Percentiles rank a stretch among this genome's conserved stretches.
Conservation (phyloP, 2,113 vertebrate genomes). For the Rhagologus leucostigma region DNA sequence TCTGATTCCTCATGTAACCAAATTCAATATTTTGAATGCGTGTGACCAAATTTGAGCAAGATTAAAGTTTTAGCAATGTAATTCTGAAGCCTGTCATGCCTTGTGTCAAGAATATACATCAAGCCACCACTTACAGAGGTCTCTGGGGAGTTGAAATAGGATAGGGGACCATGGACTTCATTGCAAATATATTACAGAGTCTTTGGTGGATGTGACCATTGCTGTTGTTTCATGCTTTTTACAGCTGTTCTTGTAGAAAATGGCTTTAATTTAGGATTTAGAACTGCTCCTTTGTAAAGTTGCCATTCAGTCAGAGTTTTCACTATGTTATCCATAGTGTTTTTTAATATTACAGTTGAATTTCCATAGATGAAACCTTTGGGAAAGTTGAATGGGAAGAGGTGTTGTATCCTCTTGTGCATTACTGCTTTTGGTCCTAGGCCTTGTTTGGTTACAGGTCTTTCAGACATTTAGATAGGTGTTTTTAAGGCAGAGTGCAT, state of each 20-base stretch:
- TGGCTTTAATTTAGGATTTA: not conserved
- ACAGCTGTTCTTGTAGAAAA: not conserved
- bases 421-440: not conserved
- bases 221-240: not conserved
- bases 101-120: not conserved
- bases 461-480: not conserved
- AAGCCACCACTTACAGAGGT: not conserved
- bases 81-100: not conserved
- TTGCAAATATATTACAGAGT: not conserved
- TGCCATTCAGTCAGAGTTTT: not conserved
- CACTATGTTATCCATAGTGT: fast-evolving
- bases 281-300: not conserved
- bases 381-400: not conserved
- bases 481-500: not conserved
- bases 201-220: not conserved
- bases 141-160: not conserved
- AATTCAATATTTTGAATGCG: not conserved
- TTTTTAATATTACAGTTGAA: not conserved
- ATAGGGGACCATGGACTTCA: not conserved
- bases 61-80: not conserved
- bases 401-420: not conserved
- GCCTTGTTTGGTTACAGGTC: not conserved
- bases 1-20: not conserved
- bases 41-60: not conserved
- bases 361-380: not conserved